A percentile compares a stretch with the other conserved stretches of the same genome.
Conservation (phyloP, 2,113 vertebrate species). For the Peromyscus leucopus region DNA sequence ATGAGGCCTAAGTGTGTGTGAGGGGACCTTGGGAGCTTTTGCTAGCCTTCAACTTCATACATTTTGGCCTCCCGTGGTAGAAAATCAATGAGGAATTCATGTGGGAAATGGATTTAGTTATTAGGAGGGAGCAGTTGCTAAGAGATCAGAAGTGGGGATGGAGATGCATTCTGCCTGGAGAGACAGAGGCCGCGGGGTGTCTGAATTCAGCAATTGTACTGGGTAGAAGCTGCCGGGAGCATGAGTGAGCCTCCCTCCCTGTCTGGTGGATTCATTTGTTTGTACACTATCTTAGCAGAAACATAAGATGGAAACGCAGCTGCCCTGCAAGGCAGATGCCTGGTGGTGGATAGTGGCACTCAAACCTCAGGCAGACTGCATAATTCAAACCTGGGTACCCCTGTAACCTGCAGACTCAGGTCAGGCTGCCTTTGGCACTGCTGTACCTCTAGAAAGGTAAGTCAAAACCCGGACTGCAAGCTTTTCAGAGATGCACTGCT, state of each 20-base stretch:
- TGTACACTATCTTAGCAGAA: neutral
- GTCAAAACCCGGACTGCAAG: neutral
- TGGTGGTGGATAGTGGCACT: no score
- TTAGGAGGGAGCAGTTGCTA: neutral
- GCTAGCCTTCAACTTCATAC: neutral
- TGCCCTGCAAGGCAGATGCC: neutral
- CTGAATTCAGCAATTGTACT: no score
- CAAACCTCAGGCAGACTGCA: neutral
- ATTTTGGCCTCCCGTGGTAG: neutral
- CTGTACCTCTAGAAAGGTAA: neutral
- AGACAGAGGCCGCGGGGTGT: no score
- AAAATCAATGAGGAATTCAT: conserved; percentile 16
- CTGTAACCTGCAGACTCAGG: neutral
- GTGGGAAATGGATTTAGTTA: neutral
- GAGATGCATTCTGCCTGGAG: neutral
- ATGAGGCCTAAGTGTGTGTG: fast-evolving
- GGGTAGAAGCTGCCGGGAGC: neutral
- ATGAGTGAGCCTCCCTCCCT: neutral
- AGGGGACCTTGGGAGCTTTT: neutral
- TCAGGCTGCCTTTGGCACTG: fast-evolving
- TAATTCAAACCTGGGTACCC: no score
- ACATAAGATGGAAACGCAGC: neutral
- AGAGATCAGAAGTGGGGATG: neutral
- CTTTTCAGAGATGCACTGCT: neutral
- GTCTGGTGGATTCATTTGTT: neutral